phyloP scores from a whole-genome alignment of 2,888 invertebrate species.

The Eretmocerus hayati region DNA sequence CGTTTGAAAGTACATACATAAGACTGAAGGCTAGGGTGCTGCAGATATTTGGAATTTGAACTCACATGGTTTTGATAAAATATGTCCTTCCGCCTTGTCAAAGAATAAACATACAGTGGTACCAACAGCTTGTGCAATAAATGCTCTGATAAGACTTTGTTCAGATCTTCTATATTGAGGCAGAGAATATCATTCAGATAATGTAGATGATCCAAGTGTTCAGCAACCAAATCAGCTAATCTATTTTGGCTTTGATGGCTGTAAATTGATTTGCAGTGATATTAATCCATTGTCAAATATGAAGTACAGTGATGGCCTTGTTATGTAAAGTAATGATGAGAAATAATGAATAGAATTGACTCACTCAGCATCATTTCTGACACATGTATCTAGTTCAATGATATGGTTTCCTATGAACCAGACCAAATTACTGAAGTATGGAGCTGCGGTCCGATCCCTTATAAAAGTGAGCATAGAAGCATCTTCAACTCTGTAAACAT shows the following conservation, averaged over 20 bases:
- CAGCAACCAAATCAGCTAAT: slow-evolving; percentile 89
- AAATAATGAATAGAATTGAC: slow-evolving; percentile 41
- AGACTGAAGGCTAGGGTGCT: too few relatives aligned
- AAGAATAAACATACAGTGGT: slow-evolving; percentile 88
- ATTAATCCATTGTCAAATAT: slow-evolving; percentile 13
- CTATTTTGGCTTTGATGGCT: slow-evolving; percentile 88
- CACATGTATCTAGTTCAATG: slow-evolving; percentile 88
- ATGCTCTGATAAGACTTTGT: slow-evolving; percentile 90
- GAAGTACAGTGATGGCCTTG: too few relatives aligned
- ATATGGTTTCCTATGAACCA: slow-evolving; percentile 99
- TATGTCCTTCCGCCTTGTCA: slow-evolving; percentile 50
- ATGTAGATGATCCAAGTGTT: slow-evolving; percentile 94
- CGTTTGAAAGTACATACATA: too few relatives aligned
- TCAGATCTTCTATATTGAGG: slow-evolving; percentile 84
- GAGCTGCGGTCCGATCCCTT: slow-evolving; percentile 91
- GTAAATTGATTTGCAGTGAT: slow-evolving; percentile 37
- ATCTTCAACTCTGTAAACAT: slow-evolving; percentile 93
- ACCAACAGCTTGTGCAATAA: slow-evolving; percentile 86
- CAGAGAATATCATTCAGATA: slow-evolving; percentile 95
- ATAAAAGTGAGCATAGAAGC: slow-evolving; percentile 93
- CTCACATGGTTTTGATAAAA: slow-evolving; percentile 41
- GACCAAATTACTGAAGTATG: slow-evolving; percentile 96
- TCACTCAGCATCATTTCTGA: slow-evolving; percentile 92
- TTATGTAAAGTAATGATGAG: too few relatives aligned
- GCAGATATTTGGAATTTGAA: slow-evolving; percentile 27